A percentile compares a stretch with the other conserved stretches of the same genome.
Conservation (phyloP, 2,797 vertebrate species). For the Gadopsis marmoratus region DNA sequence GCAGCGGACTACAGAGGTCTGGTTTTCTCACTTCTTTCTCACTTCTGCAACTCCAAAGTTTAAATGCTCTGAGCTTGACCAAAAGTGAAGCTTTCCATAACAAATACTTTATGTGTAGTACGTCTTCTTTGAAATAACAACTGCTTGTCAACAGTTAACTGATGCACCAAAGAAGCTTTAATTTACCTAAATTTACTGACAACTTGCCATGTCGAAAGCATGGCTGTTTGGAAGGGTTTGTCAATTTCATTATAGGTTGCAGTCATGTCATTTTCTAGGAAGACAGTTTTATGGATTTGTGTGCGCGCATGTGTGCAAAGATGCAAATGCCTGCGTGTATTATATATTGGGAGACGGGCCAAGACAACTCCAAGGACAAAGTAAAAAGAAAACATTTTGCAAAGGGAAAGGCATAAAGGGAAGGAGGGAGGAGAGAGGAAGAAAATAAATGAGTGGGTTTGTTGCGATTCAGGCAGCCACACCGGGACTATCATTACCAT, state of each 20-base stretch:
- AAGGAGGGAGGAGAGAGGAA: conserved; percentile 34
- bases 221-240: conserved; percentile 16
- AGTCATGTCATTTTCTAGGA: conserved; percentile 14
- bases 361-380: conserved; percentile 45
- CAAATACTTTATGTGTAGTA: background rate
- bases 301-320: background rate
- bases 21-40: too few relatives aligned
- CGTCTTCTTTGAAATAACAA: conserved; percentile 13
- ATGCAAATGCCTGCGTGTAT: conserved; percentile 25
- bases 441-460: conserved; percentile 70
- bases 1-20: too few relatives aligned
- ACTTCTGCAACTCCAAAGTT: background rate
- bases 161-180: conserved; percentile 27
- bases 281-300: conserved; percentile 29
- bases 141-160: conserved; percentile 32
- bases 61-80: conserved; percentile 7
- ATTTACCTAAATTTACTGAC: conserved; percentile 42
- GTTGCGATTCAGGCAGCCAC: conserved; percentile 90
- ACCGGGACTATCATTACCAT: conserved; percentile 97
- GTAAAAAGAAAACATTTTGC: conserved; percentile 62
- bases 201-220: conserved; percentile 36
- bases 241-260: conserved; percentile 43
- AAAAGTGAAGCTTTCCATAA: background rate
- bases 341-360: conserved; percentile 34
- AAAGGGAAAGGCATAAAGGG: conserved; percentile 45